Conservation (phyloP, 2,797 vertebrate species). For the Bovichtus variegatus region DNA sequence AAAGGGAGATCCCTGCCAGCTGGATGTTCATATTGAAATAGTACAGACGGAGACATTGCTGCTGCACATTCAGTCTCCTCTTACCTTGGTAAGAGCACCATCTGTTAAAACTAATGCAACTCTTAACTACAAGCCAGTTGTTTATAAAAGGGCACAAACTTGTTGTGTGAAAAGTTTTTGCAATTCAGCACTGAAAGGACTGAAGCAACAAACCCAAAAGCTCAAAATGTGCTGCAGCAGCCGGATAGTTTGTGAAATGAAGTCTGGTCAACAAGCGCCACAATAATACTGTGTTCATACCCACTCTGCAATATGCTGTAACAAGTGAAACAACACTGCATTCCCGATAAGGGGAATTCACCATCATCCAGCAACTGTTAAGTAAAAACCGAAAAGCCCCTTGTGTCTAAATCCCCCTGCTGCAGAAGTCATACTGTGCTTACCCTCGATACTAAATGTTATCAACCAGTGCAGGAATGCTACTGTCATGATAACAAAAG, state of each 20-base stretch:
- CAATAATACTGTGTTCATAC: neutral
- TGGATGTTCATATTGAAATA: conserved; percentile 38
- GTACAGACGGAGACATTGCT: conserved; percentile 21
- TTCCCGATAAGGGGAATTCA: conserved; percentile 9
- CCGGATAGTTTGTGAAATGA: conserved; percentile 10
- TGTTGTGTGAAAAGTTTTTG: conserved; percentile 11
- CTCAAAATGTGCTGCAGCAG: conserved; percentile 30
- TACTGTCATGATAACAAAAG: conserved; percentile 15
- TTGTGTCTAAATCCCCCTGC: conserved; percentile 12
- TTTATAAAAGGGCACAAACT: conserved; percentile 9
- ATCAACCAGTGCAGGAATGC: conserved; percentile 2
- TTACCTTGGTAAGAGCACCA: conserved; percentile 47
- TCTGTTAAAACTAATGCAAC: conserved; percentile 43
- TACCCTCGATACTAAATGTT: conserved; percentile 24
- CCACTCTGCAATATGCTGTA: conserved; percentile 19
- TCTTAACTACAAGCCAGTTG: conserved; percentile 15
- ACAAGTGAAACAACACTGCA: conserved; percentile 8
- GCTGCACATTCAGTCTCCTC: conserved; percentile 21
- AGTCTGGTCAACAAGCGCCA: conserved; percentile 11
- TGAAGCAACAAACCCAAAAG: neutral
- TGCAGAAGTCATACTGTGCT: conserved; percentile 17
- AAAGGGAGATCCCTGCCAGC: conserved; percentile 50
- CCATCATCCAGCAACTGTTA: conserved; percentile 8
- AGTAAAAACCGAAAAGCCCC: conserved; percentile 35
- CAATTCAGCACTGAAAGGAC: neutral